Evolutionary conservation across 2,797 vertebrate genomes (phyloP).

Genomic region (Brachyrhaphis roseni): DNA sequence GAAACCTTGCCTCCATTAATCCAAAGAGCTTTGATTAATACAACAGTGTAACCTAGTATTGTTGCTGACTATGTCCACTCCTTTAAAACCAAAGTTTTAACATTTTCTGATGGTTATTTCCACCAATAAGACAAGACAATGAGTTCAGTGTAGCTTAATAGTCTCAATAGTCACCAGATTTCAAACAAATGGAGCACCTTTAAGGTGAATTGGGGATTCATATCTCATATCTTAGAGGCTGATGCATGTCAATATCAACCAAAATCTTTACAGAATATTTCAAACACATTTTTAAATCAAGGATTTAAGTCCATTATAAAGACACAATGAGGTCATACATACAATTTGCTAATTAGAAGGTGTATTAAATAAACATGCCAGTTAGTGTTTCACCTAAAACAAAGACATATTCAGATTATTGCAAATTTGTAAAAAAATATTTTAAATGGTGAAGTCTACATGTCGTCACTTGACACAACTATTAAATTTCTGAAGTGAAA

Average conservation of each 20-base stretch:
- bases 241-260: not conserved
- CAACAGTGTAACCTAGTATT: not conserved
- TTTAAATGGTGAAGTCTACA: not conserved
- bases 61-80: not conserved
- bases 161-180: no score
- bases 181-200: not conserved
- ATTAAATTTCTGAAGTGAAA: not conserved
- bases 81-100: not conserved
- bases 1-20: no score
- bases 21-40: not conserved
- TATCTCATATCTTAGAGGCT: not conserved
- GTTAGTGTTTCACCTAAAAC: not conserved
- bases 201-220: not conserved
- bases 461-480: not conserved
- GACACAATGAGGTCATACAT: not conserved
- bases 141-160: not conserved
- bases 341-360: not conserved
- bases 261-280: not conserved
- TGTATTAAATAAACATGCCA: not conserved
- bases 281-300: not conserved
- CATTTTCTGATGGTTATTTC: not conserved
- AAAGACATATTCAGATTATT: not conserved
- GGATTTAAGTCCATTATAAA: not conserved
- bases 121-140: not conserved
- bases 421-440: not conserved